Evolutionary conservation across 2,113 vertebrate species (phyloP).

Genomic region (Muscicapa adusta): DNA sequence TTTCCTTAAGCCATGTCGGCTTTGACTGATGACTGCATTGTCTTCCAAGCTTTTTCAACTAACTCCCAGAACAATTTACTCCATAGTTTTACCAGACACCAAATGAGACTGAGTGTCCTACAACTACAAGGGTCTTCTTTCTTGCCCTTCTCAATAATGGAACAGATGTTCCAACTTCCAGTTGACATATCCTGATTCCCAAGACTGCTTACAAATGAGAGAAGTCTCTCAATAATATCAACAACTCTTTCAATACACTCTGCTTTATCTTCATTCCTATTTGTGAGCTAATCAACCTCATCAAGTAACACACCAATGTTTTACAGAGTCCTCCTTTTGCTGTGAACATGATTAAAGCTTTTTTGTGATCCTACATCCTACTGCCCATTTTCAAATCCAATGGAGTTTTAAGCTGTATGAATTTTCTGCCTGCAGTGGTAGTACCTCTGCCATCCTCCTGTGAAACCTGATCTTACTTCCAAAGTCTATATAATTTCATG

Average conservation of each 20-base stretch:
- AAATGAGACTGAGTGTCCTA: background rate
- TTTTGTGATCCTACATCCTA: background rate
- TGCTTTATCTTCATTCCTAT: background rate
- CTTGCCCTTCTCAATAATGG: background rate
- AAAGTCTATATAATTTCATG: background rate
- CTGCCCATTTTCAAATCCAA: background rate
- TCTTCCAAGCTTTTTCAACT: background rate
- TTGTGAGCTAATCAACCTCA: background rate
- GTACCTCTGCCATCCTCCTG: background rate
- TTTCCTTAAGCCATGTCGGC: rapidly evolving
- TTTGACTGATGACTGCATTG: background rate
- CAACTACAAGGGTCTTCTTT: background rate
- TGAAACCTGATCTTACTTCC: background rate
- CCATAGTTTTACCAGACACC: background rate
- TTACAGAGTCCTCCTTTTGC: background rate
- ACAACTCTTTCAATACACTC: background rate
- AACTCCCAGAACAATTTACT: background rate
- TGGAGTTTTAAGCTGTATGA: rapidly evolving
- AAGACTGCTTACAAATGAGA: background rate
- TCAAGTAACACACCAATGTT: background rate
- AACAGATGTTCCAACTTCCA: background rate
- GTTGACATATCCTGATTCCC: background rate
- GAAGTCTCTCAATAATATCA: background rate
- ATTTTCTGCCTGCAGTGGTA: background rate
- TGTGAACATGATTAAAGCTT: background rate